Evolutionary conservation across 2,888 invertebrate species (phyloP), one percentile per base, ranked within the genome.

Genomic region (Salticus scenicus): DNA sequence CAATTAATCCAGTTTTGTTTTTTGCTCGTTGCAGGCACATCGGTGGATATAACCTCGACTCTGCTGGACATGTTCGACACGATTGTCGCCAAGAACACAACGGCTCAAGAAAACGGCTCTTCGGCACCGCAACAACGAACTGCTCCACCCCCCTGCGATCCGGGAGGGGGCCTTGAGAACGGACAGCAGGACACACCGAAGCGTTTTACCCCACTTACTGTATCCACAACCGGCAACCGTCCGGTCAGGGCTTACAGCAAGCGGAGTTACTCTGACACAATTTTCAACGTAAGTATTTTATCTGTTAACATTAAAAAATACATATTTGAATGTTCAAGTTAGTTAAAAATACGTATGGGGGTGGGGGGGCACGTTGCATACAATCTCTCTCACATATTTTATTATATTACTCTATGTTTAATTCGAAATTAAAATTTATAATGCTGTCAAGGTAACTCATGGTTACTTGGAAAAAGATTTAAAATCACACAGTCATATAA

Each of bases 61-160:
- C 93, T 97, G 88, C 94, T 97, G 92, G 95, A 95, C 88, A 95
- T 96, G 92, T 96, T 96, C 91, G 97, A 97, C 92, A 95, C 95
- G 88, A 93, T 96, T 63, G 84, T 89, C 30, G 83, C 84, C 64
- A 87, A 88, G 63, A 84, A 89, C 30, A 89, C 90, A 88, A 89
- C 89, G 2, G 89, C 90, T 87, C 89, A 89, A 1, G 88, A 88
- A 12, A 71, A 87, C 0, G 90, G 90, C 85, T 87, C 89, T 0
- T 88, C 89, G 77, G 73, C 30, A n/a, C 14, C 24, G 42, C 28
- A 1, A 2, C 31, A 79, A 10, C 37, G 69, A 2, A 28, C 73
- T 7, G 64, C 82, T 4, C 72, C 83, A 5, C 71, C 77, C 57
- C 84, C 84, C 14, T 84, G 84, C 41, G 77, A 84, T 20, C 82